phyloP scores from a whole-genome alignment of 2,113 vertebrate genomes.

The Dissostichus mawsoni region DNA sequence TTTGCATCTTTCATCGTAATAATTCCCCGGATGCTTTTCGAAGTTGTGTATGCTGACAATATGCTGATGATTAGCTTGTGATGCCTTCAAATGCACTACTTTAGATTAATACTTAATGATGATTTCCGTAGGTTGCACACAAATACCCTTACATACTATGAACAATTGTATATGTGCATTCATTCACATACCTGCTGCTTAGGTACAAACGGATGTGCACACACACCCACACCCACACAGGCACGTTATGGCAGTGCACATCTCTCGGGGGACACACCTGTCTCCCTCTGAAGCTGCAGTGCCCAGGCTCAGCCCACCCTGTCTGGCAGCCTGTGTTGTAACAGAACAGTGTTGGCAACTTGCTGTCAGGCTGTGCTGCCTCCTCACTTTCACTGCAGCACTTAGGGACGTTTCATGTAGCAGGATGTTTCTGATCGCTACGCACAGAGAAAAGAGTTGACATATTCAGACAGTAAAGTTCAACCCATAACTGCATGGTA shows the following conservation, averaged over 20 bases:
- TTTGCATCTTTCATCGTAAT: not conserved
- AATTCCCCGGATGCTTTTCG: not conserved
- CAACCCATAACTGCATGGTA: not conserved
- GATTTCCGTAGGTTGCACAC: slow-evolving; percentile 14
- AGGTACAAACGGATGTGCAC: not conserved
- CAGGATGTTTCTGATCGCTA: not conserved
- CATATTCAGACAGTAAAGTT: not conserved
- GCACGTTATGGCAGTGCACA: slow-evolving; percentile 1
- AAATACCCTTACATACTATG: not conserved
- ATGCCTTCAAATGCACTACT: slow-evolving; percentile 7
- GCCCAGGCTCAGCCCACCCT: slow-evolving; percentile 22
- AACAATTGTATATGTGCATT: slow-evolving; percentile 1
- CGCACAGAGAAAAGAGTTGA: not conserved
- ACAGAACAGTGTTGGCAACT: slow-evolving; percentile 31
- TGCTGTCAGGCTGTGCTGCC: slow-evolving; percentile 13
- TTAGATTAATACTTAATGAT: slow-evolving; percentile 19
- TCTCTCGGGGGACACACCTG: slow-evolving; percentile 48
- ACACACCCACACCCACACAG: slow-evolving; percentile 3
- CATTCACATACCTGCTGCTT: not conserved
- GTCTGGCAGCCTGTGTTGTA: slow-evolving; percentile 15
- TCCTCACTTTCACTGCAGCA: slow-evolving; percentile 23
- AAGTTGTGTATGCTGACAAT: not conserved
- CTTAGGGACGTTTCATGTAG: not conserved
- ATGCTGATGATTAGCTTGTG: not conserved
- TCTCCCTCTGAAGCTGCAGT: slow-evolving; percentile 44